Conservation (phyloP, 2,888 invertebrate genomes). For the Eupithecia insigniata region DNA sequence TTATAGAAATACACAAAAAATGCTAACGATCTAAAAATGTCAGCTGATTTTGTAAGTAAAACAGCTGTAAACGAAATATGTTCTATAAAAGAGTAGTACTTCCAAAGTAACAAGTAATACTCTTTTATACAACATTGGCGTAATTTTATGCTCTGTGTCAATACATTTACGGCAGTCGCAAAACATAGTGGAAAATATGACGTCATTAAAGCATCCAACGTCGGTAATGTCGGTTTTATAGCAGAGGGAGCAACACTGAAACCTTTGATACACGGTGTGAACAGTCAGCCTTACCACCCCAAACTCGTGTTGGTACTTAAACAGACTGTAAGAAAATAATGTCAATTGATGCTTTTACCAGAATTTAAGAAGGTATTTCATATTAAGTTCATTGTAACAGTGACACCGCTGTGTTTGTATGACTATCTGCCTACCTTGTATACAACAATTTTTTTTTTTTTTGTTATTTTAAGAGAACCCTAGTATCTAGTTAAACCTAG, state of each 20-base stretch:
- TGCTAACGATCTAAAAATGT: not conserved
- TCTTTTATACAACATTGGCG: constrained; percentile 45
- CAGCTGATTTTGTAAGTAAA: not conserved
- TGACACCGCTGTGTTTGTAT: no score
- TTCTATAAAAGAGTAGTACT: no score
- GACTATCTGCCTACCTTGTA: no score
- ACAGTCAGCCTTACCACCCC: not conserved
- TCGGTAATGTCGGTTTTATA: constrained; percentile 59
- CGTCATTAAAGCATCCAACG: constrained; percentile 58
- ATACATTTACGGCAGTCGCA: constrained; percentile 56
- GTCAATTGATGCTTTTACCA: not conserved
- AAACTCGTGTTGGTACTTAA: not conserved
- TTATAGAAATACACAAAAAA: not conserved
- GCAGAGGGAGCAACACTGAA: constrained; percentile 42
- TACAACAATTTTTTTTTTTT: no score
- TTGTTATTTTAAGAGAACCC: no score
- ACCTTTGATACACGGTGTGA: constrained; percentile 6
- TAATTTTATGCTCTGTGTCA: constrained; percentile 59
- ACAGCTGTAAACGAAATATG: not conserved
- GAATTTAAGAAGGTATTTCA: not conserved
- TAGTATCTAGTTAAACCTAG: no score
- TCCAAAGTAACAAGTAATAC: constrained; percentile 13
- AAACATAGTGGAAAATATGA: constrained; percentile 63
- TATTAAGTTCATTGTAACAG: no score
- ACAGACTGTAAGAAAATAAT: not conserved